Conservation (phyloP, 2,113 vertebrate species). For the Nyctibius bracteatus region DNA sequence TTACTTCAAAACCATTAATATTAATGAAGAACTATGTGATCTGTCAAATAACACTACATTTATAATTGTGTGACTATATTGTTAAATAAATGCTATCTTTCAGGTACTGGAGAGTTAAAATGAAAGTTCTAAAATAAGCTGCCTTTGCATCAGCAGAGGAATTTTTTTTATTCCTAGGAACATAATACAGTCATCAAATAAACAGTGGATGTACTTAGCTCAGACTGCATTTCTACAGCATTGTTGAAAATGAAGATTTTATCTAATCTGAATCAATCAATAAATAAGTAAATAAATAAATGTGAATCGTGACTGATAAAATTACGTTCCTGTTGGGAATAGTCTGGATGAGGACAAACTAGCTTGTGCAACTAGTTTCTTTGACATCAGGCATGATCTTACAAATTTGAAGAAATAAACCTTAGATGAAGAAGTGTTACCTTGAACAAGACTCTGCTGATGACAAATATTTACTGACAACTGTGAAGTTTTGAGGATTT, state of each 20-base stretch:
- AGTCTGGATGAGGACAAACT: not conserved
- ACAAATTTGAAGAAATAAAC: not conserved
- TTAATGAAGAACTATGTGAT: not conserved
- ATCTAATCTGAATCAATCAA: not conserved
- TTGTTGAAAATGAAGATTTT: not conserved
- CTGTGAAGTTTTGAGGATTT: not conserved
- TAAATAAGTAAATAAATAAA: not conserved
- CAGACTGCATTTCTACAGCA: not conserved
- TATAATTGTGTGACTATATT: not conserved
- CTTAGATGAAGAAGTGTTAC: not conserved
- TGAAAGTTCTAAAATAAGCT: not conserved
- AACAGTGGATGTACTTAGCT: not conserved
- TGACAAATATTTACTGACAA: not conserved
- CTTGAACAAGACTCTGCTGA: not conserved
- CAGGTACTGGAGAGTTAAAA: not conserved
- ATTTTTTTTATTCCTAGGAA: not conserved
- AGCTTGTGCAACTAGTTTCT: not conserved
- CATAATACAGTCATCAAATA: not conserved
- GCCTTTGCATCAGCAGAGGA: not conserved
- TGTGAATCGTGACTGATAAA: not conserved
- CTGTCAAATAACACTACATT: not conserved
- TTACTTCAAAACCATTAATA: not conserved
- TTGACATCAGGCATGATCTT: not conserved
- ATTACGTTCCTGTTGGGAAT: not conserved
- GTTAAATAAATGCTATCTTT: not conserved